A percentile compares a stretch with the other conserved stretches of the same genome.
These are phyloP conservation scores for Leptogaster cylindrica DNA, from an alignment of 2,888 invertebrate genomes.

Conservation along the genomic window DNA sequence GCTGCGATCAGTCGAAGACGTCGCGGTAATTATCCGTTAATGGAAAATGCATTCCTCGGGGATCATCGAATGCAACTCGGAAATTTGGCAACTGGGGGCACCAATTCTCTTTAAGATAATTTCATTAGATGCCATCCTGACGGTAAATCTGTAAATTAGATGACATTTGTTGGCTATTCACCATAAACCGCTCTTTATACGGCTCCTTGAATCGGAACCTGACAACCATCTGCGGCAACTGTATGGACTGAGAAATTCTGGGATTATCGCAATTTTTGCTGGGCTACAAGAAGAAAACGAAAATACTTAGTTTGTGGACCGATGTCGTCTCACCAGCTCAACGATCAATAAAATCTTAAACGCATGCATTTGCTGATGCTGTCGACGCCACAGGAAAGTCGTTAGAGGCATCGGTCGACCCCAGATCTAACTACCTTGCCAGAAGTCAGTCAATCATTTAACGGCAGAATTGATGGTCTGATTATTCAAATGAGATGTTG, in stretches of 20 bases:
- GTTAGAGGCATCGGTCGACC: constrained; percentile 7
- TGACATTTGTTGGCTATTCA: constrained; percentile 41
- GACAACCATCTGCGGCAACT: constrained; percentile 5
- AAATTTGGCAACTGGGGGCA: constrained; percentile 25
- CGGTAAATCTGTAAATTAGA: constrained; percentile 43
- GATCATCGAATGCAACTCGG: neutral
- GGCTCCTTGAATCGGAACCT: neutral
- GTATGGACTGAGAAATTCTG: neutral
- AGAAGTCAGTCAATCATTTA: constrained; percentile 48
- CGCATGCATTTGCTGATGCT: constrained; percentile 41
- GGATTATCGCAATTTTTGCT: no score
- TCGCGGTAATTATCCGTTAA: constrained; percentile 19
- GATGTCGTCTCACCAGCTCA: neutral
- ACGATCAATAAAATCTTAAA: constrained; percentile 42
- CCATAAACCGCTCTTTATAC: constrained; percentile 18
- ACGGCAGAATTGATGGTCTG: constrained; percentile 46
- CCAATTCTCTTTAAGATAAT: constrained; percentile 6
- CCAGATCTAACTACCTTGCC: constrained; percentile 26
- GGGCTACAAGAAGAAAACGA: no score
- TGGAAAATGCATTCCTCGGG: neutral
- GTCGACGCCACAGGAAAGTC: constrained; percentile 22
- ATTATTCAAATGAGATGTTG: constrained; percentile 47
- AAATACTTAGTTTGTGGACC: neutral
- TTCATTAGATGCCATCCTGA: constrained; percentile 27
- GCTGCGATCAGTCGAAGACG: neutral